Base-by-base conservation (phyloP, 2,888 invertebrate species). In the Galeruca laticollis region DNA sequence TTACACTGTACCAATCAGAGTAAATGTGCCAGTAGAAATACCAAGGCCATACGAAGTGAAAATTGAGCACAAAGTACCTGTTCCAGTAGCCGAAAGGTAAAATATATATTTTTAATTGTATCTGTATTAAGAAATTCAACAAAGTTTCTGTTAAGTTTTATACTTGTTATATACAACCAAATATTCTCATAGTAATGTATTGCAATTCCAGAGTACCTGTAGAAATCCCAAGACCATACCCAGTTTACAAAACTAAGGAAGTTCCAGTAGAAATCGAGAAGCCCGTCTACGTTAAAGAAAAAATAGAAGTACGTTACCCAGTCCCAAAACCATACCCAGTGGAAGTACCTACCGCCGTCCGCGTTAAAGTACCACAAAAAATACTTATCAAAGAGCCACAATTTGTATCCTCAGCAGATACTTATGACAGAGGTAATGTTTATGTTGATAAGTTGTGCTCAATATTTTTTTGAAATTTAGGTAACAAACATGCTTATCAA, bases 141-240 rank as follows among this genome's bases (percentile, higher is more conserved):
- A 26, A 3, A 26, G 26, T 26, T 26, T 26, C 26, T 1, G 3
- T 26, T 26, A 6, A 3, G 26, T 26, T 26, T 3, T 3, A 26
- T 5, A 5, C 3, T 26, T 6, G 4, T 26, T 26, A 26, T 26
- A 26, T 26, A 26, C 26, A 26, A 26, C 26, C 26, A 3, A 26
- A 26, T 26, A 26, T 26, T 26, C 26, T 6, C 26, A 6, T 26
- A 26, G 13, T 21, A 52, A 52, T 20, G 0, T 43, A 35, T 31
- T 33, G 5, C 21, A 20, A 15, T 40, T 63, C 52, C 26, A 73
- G 71, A 61, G 73, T 73, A 33, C 70, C 71, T 21, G 75, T 80
- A 13, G 80, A 79, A 69, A 78, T 82, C 54, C 82, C 82, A 18
- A 81, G 77, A 75, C 82, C 83, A 9, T 82, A 82, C 73, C 78